Evolutionary conservation across 2,888 invertebrate genomes (phyloP), one percentile per base, ranked within the genome.

Genomic region (Mystacides longicornis): DNA sequence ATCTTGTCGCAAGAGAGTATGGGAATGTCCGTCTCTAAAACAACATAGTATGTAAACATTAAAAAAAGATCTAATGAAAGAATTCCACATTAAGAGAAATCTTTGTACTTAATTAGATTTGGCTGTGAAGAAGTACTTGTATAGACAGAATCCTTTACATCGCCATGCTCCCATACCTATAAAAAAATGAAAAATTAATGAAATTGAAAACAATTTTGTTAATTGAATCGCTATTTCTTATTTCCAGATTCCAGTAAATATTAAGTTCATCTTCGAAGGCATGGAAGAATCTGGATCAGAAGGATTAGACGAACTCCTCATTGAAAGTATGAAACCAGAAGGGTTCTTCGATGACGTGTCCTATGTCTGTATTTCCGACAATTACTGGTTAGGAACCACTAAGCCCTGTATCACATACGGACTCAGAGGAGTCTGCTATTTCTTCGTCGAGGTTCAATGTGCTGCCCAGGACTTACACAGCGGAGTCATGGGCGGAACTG

Each of bases 281-380:
- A 99, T 99, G 98, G 98, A 98, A 72, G 98, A 99, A 71, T 89
- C 89, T 58, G 97, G 97, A 4, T 97, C 96, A 57, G 89, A 90
- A 68, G 98, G 98, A n/a, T 76, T 99, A 21, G 94, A 96, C 69
- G 89, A 88, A 1, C 74, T 96, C 9, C 77, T 99, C 0, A 74
- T 74, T 54, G 69, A 74, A 31, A 64, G 74, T 51, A 62, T 77
- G 33, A 75, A 76, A 58, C 77, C 77, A 21, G 85, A 89, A 63
- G 82, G 81, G 22, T 96, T 94, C 71, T 80, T 97, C 31, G 78
- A 83, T 52, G 81, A 82, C 67, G 87, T 93, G 0, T 96, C 98
- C 71, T 97, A 85, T 74, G 93, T 96, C 16, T 97, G 97, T 70
- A 97, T 99, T 67, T 96, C 96, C 20, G 98, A 99, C 71, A 99